These are phyloP conservation scores for Caenorhabditis afra DNA, from an alignment of 2,888 invertebrate genomes.

Conservation along the genomic window DNA sequence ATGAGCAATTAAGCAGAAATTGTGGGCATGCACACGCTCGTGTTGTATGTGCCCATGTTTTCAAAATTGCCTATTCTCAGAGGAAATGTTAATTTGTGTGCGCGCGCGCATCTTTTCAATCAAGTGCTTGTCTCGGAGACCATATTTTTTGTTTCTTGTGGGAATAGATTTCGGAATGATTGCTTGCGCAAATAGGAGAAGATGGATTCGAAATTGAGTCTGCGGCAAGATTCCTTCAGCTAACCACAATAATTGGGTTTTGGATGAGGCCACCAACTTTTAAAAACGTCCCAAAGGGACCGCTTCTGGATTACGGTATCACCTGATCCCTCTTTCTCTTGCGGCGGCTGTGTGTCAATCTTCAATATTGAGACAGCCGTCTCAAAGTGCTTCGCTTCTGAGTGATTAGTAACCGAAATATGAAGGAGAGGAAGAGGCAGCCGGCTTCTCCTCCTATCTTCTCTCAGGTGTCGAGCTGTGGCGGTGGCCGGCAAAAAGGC, in stretches of 20 bases:
- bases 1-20: slow-evolving; percentile 55
- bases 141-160: slow-evolving; percentile 37
- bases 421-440: slow-evolving; percentile 35
- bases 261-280: slow-evolving; percentile 25
- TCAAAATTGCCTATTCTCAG: slow-evolving; percentile 52
- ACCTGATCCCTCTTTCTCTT: slow-evolving; percentile 8
- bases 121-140: slow-evolving; percentile 24
- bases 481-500: slow-evolving; percentile 37
- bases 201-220: slow-evolving; percentile 34
- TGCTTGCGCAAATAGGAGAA: slow-evolving; percentile 15
- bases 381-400: slow-evolving; percentile 11
- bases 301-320: no score
- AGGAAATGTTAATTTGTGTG: slow-evolving; percentile 62
- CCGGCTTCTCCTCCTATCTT: background rate
- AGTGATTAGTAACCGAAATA: slow-evolving; percentile 58
- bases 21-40: slow-evolving; percentile 2
- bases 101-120: slow-evolving; percentile 47
- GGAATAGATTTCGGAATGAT: slow-evolving; percentile 46
- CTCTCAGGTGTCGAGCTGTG: slow-evolving; percentile 41
- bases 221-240: background rate
- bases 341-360: slow-evolving; percentile 35
- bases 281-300: slow-evolving; percentile 13
- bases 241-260: slow-evolving; percentile 44
- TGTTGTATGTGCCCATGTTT: slow-evolving; percentile 17
- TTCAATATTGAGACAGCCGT: slow-evolving; percentile 55